These are phyloP conservation scores for Scyliorhinus canicula DNA, from an alignment of 2,797 vertebrate species.

Conservation along the genomic window DNA sequence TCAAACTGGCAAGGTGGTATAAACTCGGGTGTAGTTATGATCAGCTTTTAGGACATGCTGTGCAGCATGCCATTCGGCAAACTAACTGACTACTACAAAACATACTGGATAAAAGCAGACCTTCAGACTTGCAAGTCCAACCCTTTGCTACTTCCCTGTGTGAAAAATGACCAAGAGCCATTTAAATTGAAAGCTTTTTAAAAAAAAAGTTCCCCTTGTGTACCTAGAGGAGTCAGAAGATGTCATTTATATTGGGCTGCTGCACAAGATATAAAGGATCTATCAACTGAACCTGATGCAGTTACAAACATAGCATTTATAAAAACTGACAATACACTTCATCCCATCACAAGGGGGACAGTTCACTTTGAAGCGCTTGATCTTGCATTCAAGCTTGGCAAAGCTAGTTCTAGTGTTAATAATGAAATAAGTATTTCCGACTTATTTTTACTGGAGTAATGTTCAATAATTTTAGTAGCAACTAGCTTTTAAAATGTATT, in stretches of 20 bases:
- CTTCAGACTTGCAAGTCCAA: not conserved
- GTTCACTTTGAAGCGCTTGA: slow-evolving; percentile 15
- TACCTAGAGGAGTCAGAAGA: not conserved
- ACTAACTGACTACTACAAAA: not conserved
- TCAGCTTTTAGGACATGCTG: not conserved
- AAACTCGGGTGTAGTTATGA: too few relatives aligned
- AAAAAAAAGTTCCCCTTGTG: not conserved
- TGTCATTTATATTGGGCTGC: slow-evolving; percentile 8
- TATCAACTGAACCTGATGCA: not conserved
- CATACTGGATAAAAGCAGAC: not conserved
- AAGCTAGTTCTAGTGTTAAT: not conserved
- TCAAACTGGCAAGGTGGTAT: not conserved
- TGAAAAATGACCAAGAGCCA: not conserved
- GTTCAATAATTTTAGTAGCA: not conserved
- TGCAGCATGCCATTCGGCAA: not conserved
- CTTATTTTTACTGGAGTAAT: not conserved
- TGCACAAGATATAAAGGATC: slow-evolving; percentile 28
- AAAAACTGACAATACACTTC: slow-evolving; percentile 30
- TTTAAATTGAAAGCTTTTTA: not conserved
- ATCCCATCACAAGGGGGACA: slow-evolving; percentile 31
- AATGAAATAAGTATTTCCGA: not conserved
- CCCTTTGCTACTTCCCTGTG: not conserved
- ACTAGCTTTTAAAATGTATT: not conserved
- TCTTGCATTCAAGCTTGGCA: slow-evolving; percentile 23
- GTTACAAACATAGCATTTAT: not conserved